phyloP scores from a whole-genome alignment of 2,888 invertebrate genomes.

The Nomada goodeniana region DNA sequence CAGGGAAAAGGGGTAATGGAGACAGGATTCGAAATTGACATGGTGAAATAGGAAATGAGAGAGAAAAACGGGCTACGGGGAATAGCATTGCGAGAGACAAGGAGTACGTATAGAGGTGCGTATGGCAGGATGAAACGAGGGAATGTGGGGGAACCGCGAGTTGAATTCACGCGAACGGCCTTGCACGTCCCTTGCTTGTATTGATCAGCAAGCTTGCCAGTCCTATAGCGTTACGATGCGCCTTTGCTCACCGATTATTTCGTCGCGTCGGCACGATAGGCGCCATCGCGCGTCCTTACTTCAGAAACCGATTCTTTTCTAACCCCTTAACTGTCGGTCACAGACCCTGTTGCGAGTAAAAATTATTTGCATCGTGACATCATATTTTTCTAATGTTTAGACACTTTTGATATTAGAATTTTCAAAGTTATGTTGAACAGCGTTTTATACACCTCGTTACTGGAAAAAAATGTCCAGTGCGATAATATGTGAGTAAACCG shows the following conservation, averaged over 20 bases:
- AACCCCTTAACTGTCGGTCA: no score
- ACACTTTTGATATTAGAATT: no score
- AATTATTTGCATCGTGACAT: background rate
- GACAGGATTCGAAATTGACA: no score
- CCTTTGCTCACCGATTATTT: conserved; percentile 70
- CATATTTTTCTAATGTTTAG: background rate
- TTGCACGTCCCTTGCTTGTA: conserved; percentile 83
- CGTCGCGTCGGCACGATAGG: conserved; percentile 50
- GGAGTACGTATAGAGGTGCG: conserved; percentile 44
- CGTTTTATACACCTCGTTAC: no score
- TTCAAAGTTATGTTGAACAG: no score
- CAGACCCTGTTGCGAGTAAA: background rate
- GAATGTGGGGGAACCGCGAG: conserved; percentile 70
- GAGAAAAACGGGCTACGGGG: background rate
- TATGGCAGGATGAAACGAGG: conserved; percentile 63
- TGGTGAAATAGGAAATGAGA: no score
- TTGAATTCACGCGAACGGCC: conserved; percentile 81
- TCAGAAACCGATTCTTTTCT: background rate
- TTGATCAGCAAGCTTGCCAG: conserved; percentile 82
- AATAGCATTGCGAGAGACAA: conserved; percentile 29
- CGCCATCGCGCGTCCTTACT: conserved; percentile 35
- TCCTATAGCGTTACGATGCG: conserved; percentile 75
- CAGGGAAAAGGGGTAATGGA: no score
- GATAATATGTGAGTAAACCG: no score
- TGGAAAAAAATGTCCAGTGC: no score